Conservation (phyloP, 2,113 vertebrate species). For the rat (Rattus norvegicus) region GRCr8 NC_086019.1:208776501-208777000, state of each 20-base stretch:
- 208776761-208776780: accelerated
- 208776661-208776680: neutral
- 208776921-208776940: no score
- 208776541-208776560: neutral
- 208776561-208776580: accelerated
- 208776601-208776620: neutral
- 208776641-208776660: no score
- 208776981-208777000: accelerated
- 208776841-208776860: neutral
- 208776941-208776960: neutral
- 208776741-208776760: neutral
- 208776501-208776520: neutral
- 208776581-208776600: neutral
- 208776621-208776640: neutral
- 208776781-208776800: constrained; percentile 19
- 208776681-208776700: neutral
- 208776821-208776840: accelerated
- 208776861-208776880: accelerated
- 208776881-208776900: neutral
- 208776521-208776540: neutral
- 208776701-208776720: accelerated
- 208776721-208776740: neutral
- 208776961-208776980: accelerated
- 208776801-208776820: neutral
- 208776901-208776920: no score